These are phyloP conservation scores for Epistrophe eligans DNA, from an alignment of 2,888 invertebrate genomes.

Conservation along the genomic window DNA sequence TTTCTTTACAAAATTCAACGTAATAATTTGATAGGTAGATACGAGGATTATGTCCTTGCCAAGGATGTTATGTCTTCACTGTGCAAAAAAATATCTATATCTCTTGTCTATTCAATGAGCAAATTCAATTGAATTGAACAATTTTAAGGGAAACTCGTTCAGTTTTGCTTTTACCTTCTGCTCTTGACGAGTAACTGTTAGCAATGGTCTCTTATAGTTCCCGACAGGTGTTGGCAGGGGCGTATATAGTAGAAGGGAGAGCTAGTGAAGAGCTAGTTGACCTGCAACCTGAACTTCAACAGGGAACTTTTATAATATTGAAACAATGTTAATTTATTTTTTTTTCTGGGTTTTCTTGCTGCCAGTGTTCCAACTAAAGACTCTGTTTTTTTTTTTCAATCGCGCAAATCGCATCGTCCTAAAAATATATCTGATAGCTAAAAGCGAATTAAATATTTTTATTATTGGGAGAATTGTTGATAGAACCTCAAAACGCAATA, in stretches of 20 bases:
- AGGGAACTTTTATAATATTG: not conserved
- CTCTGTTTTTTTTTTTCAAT: no score
- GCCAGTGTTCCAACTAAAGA: no score
- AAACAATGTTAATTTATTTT: no score
- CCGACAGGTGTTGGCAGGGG: not conserved
- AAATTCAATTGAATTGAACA: conserved; percentile 56
- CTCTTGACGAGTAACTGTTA: not conserved
- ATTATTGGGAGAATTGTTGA: not conserved
- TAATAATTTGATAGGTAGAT: not conserved
- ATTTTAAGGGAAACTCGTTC: conserved; percentile 27
- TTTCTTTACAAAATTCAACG: not conserved
- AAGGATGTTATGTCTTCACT: conserved; percentile 11
- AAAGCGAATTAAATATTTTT: no score
- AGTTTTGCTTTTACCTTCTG: conserved; percentile 16
- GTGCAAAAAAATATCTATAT: not conserved
- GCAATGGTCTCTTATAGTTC: not conserved
- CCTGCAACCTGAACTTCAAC: not conserved
- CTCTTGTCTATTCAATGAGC: conserved; percentile 10
- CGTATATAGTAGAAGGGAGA: not conserved
- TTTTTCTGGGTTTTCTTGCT: no score
- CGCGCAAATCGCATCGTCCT: not conserved
- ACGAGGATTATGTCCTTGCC: conserved; percentile 29
- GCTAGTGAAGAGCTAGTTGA: no score
- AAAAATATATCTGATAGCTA: no score
- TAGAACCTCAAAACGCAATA: not conserved